Evolutionary conservation across 2,888 invertebrate genomes (phyloP).

Genomic region (Drosophila subquinaria): DNA sequence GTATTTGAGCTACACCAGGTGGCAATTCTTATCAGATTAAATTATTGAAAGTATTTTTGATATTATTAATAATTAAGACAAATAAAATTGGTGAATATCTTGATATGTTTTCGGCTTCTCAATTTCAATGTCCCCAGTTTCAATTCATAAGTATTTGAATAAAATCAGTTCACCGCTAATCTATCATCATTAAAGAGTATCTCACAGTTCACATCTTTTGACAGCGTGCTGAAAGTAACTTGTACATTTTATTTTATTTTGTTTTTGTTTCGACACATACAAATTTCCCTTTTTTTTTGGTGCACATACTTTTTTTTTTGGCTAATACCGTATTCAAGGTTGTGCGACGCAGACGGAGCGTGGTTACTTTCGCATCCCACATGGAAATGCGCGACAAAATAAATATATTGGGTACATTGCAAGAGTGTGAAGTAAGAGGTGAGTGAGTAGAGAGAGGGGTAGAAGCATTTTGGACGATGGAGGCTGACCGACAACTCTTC

Average conservation of each 20-base stretch:
- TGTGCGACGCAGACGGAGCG: constrained; percentile 32
- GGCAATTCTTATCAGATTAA: too few species aligned
- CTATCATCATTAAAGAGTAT: constrained; percentile 10
- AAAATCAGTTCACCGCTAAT: not conserved
- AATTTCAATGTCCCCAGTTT: too few species aligned
- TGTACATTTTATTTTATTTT: not conserved
- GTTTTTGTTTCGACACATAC: constrained; percentile 2
- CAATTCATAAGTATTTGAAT: too few species aligned
- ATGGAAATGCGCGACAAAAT: constrained; percentile 56
- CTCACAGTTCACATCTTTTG: not conserved
- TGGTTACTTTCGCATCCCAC: constrained; percentile 43
- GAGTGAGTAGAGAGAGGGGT: not conserved
- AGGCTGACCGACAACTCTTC: constrained; percentile 58
- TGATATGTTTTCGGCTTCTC: too few species aligned
- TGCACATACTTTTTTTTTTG: constrained; percentile 15
- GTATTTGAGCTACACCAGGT: too few species aligned
- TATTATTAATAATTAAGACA: too few species aligned
- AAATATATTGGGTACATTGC: constrained; percentile 31
- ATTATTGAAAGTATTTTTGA: too few species aligned
- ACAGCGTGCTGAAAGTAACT: not conserved
- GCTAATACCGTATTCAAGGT: constrained; percentile 51
- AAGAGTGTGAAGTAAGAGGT: not conserved
- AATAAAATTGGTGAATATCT: too few species aligned
- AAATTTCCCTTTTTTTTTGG: constrained; percentile 23
- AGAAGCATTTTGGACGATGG: constrained; percentile 7